Conservation (phyloP, 2,113 vertebrate species). For the Baryphthengus martii region DNA sequence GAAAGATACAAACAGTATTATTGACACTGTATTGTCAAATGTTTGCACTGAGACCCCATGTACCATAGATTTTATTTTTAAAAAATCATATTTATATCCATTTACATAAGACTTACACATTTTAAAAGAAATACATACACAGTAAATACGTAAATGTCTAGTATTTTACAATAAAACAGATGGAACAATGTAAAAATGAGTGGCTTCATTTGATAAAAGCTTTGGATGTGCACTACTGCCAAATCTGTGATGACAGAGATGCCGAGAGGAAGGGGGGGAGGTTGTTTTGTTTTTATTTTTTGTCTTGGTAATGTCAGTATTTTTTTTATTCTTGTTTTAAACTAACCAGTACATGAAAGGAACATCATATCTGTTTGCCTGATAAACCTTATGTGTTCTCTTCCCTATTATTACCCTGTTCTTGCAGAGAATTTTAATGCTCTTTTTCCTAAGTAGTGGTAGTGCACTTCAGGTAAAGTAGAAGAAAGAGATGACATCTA, state of each 20-base stretch:
- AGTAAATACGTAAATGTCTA: conserved; percentile 85
- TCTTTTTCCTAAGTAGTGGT: conserved; percentile 57
- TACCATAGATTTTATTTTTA: conserved; percentile 83
- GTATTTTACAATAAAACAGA: conserved; percentile 91
- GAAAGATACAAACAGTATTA: conserved; percentile 87
- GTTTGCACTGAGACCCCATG: conserved; percentile 88
- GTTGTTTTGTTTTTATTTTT: not conserved
- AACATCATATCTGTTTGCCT: conserved; percentile 55
- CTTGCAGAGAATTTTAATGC: conserved; percentile 56
- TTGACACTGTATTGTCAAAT: conserved; percentile 85
- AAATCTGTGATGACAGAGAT: conserved; percentile 69
- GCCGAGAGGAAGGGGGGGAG: conserved; percentile 25
- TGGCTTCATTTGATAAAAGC: conserved; percentile 73
- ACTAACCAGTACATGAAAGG: conserved; percentile 62
- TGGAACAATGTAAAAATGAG: conserved; percentile 79
- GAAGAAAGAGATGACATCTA: conserved; percentile 80
- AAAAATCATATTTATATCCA: conserved; percentile 95
- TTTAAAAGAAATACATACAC: conserved; percentile 88
- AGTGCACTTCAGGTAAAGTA: conserved; percentile 84
- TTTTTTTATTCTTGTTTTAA: conserved; percentile 62
- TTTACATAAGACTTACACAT: conserved; percentile 96
- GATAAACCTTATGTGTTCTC: conserved; percentile 54
- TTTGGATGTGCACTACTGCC: conserved; percentile 71
- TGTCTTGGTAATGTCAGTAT: conserved; percentile 7
- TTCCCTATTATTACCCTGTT: conserved; percentile 68